Percentiles rank a stretch among this genome's conserved stretches.
Conservation (phyloP, 92 coral and sea anemone genomes). For the Bergia puertoricense region DNA sequence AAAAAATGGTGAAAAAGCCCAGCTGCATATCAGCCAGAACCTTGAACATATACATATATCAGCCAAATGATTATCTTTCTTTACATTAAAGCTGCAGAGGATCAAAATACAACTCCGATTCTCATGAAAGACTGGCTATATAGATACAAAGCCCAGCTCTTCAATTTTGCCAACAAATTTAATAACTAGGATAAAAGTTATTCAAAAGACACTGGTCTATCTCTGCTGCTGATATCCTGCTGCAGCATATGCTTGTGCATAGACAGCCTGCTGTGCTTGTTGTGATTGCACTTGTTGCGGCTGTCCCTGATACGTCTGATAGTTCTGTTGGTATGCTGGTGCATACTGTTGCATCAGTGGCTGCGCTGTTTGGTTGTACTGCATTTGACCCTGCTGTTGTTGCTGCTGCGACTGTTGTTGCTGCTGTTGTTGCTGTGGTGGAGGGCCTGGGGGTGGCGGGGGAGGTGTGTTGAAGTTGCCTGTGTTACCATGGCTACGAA, state of each 20-base stretch:
- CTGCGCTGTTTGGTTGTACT: constrained; percentile 34
- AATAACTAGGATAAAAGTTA: neutral
- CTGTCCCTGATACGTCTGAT: constrained; percentile 51
- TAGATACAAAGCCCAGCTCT: neutral
- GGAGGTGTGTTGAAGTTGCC: constrained; percentile 61
- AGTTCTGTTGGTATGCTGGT: constrained; percentile 54
- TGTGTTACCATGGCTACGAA: constrained; percentile 51
- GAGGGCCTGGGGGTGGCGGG: constrained; percentile 68
- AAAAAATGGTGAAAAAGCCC: neutral
- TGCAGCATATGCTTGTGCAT: constrained; percentile 15
- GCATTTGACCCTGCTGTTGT: constrained; percentile 43
- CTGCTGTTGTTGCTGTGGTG: constrained; percentile 63
- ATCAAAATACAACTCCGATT: neutral
- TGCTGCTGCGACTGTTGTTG: constrained; percentile 44
- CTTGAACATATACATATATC: neutral
- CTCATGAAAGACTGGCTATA: neutral
- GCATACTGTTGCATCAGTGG: constrained; percentile 52
- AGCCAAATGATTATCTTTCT: neutral
- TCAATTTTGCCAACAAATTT: neutral
- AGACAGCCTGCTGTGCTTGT: constrained; percentile 58
- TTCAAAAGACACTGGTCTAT: neutral
- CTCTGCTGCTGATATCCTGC: constrained; percentile 38
- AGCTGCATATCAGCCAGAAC: neutral
- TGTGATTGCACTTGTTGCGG: constrained; percentile 50
- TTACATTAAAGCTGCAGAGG: no score